Evolutionary conservation across 92 coral and sea anemone genomes (phyloP), one percentile per base, ranked within the genome.

Genomic region (Anthopleura xanthogrammica): DNA sequence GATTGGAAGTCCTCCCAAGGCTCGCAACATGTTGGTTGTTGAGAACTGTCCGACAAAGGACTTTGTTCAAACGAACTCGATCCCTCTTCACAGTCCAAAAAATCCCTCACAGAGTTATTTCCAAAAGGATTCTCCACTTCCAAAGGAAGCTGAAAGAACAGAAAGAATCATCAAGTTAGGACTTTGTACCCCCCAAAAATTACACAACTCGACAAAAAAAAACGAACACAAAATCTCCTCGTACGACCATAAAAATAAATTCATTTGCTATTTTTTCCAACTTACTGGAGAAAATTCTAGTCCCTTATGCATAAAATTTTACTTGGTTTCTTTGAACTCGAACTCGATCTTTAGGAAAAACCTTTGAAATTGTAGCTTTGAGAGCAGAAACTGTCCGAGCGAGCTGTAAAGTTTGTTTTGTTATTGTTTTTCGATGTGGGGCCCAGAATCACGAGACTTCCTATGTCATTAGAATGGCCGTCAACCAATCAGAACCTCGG

Each of bases 391-490:
- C 79, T 83, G 74, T 29, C 60, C 72, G 80, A 66, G 72, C 81
- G 54, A 65, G 66, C 50, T 22, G 50, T 39, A 84, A 52, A 19
- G 84, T 94, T 85, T 82, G 87, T 87, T 97, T 96, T 97, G 99
- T 97, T 97, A 94, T 97, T 97, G 99, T 97, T 97, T 94, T 94
- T 88, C 43, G 93, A 88, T 90, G 89, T 85, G 91, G 85, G 29
- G 85, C 93, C 82, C 83, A 82, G 88, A 86, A 92, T 97, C 99
- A 97, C 99, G 99, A 97, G 99, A 97, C 97, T 90, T 16, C 58
- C 20, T 78, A 87, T 94, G 95, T 89, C 99, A 93, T 82, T 82
- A 91, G 81, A 79, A 83, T 60, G 48, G 41, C 52, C 36, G 16
- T 78, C 42, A 81, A 75, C 99, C 99, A 97, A 97, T 97, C 95